phyloP scores from a whole-genome alignment of 2,888 invertebrate genomes.

The Hartigia nigra region DNA sequence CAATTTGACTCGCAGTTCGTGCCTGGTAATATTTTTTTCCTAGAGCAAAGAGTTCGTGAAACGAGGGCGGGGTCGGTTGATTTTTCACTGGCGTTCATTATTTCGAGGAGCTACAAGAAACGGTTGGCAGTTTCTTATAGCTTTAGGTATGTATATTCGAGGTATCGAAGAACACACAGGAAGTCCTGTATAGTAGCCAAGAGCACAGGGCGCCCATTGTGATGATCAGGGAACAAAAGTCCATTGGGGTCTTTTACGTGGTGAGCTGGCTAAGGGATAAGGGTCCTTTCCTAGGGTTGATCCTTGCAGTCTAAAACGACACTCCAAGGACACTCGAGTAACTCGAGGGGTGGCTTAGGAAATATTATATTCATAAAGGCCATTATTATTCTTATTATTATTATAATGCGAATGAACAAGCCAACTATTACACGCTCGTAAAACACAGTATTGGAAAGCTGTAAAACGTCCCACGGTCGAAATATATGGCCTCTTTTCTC shows the following conservation, averaged over 20 bases:
- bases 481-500: conserved; percentile 1
- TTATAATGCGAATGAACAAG: conserved; percentile 31
- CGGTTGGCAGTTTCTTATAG: not conserved
- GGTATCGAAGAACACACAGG: not conserved
- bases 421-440: conserved; percentile 36
- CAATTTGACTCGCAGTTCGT: not conserved
- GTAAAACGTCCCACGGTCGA: conserved; percentile 26
- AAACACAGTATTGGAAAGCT: conserved; percentile 31
- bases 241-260: not conserved
- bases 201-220: not conserved
- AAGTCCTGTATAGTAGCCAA: not conserved
- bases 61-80: not conserved
- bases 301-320: not conserved
- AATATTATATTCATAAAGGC: not conserved
- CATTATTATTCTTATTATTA: conserved; percentile 32
- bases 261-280: not conserved
- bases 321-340: not conserved
- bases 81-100: not conserved
- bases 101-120: not conserved
- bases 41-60: not conserved
- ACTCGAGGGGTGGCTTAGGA: not conserved
- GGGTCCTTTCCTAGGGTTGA: not conserved
- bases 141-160: not conserved
- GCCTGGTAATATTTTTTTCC: not conserved
- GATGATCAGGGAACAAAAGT: not conserved